Base-by-base conservation (phyloP, 2,888 invertebrate species). In the Odontocerum albicorne region DNA sequence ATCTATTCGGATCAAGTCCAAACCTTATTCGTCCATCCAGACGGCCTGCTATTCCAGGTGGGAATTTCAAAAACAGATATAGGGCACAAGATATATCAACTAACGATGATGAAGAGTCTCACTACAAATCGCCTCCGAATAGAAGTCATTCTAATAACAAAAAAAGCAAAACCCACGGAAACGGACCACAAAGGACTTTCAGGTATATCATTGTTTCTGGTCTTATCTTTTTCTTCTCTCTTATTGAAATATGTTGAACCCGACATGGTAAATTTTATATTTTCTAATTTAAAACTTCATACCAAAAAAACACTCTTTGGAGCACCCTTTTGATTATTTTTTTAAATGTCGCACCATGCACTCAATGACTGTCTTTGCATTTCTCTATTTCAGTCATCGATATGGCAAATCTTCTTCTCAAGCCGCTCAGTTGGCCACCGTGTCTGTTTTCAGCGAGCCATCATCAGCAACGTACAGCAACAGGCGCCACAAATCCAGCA, bases 381-480 rank as follows among this genome's bases (percentile, higher is more conserved):
- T 38, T 38, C 15, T 39, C 31, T 66, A 71, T 77, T 76, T 71
- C 75, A 76, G 76, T 72, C 72, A 72, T 65, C 72, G 73, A 65
- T 74, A 69, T 69, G 72, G 74, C 65, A 72, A 74, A 62, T 70
- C 59, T 16, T 59, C 73, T 59, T 73, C 74, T 70, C 78, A 77
- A 64, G 72, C 77, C 61, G 73, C 74, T 74, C 80, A 84, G 75
- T 74, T 83, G 71, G 79, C 83, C 68, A 82, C 84, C 71, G 79
- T 83, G 67, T 84, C 83, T 79, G 82, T 78, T 75, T 83, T 82
- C 80, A 85, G 84, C 75, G 83, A 82, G 70, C 71, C 79, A 61
- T 71, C 75, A 49, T 71, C 73, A 2, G 61, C 69, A 22, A 57
- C 78, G 16, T 76, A 74, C 65, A 71, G 76, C 27, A 80, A 79